Conservation (phyloP, 2,888 invertebrate genomes). For the Cataglyphis cursor region DNA sequence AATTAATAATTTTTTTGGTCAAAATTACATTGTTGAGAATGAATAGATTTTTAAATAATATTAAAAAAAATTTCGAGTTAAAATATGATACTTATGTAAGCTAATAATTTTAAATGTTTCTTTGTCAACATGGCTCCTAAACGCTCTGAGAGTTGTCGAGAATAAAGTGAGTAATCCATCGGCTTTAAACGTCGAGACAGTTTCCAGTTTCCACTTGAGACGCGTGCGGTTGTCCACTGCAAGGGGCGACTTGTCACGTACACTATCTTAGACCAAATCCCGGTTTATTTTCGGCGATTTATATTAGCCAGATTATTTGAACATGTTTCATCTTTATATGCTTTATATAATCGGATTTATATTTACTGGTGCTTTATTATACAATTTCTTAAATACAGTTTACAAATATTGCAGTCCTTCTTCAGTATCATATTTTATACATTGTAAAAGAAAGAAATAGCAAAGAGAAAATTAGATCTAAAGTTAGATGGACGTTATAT, state of each 20-base stretch:
- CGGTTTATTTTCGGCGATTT: slow-evolving; percentile 67
- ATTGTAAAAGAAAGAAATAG: not conserved
- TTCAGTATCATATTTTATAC: not conserved
- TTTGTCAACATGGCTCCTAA: slow-evolving; percentile 3
- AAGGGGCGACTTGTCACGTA: slow-evolving; percentile 67
- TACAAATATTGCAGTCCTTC: not conserved
- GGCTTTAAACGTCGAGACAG: slow-evolving; percentile 67
- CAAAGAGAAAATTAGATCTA: slow-evolving; percentile 25
- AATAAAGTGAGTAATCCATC: slow-evolving; percentile 50
- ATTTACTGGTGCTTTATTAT: not conserved
- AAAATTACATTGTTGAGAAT: not conserved
- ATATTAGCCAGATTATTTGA: slow-evolving; percentile 78
- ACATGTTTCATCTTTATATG: not conserved
- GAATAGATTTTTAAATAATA: not conserved
- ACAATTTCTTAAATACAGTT: not conserved
- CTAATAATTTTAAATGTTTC: slow-evolving; percentile 32
- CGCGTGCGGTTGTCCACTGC: slow-evolving; percentile 50
- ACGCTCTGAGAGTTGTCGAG: not conserved
- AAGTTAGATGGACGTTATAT: not conserved
- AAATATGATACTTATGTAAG: not conserved
- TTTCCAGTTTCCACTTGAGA: slow-evolving; percentile 65
- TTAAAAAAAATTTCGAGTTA: not conserved
- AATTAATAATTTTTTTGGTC: not conserved
- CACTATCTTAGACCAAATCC: slow-evolving; percentile 64
- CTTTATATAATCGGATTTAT: not conserved